phyloP scores from a whole-genome alignment of 2,113 vertebrate genomes.

The Echinops telfairi region DNA sequence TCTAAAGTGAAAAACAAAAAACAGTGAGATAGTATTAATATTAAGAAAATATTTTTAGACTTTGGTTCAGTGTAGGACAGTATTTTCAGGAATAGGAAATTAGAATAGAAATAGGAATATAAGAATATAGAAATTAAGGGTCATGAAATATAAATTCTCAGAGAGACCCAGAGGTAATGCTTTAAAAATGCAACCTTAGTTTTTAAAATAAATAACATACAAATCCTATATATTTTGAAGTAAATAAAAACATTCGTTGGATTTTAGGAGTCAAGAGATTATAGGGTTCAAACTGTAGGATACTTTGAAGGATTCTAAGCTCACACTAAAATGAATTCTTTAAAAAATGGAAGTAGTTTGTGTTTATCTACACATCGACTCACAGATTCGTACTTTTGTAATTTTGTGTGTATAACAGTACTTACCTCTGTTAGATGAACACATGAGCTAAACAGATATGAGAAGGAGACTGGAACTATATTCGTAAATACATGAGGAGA shows the following conservation, averaged over 20 bases:
- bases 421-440: too few relatives aligned
- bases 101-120: neutral
- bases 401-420: too few relatives aligned
- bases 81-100: neutral
- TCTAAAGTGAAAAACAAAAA: neutral
- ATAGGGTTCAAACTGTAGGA: neutral
- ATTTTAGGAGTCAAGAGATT: neutral
- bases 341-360: neutral
- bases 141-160: neutral
- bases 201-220: constrained; percentile 21
- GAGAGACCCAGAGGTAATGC: neutral
- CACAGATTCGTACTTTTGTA: too few relatives aligned
- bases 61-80: neutral
- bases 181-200: constrained; percentile 20
- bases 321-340: neutral
- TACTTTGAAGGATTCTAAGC: constrained; percentile 16
- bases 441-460: too few relatives aligned
- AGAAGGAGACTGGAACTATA: too few relatives aligned
- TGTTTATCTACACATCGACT: too few relatives aligned
- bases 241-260: constrained; percentile 31
- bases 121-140: neutral
- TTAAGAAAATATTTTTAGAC: neutral
- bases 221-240: neutral
- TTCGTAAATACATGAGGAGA: too few relatives aligned
- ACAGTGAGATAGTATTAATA: neutral